Conservation (phyloP, 1,140 invertebrate genomes). For the Carcinoscorpius rotundicauda region DNA sequence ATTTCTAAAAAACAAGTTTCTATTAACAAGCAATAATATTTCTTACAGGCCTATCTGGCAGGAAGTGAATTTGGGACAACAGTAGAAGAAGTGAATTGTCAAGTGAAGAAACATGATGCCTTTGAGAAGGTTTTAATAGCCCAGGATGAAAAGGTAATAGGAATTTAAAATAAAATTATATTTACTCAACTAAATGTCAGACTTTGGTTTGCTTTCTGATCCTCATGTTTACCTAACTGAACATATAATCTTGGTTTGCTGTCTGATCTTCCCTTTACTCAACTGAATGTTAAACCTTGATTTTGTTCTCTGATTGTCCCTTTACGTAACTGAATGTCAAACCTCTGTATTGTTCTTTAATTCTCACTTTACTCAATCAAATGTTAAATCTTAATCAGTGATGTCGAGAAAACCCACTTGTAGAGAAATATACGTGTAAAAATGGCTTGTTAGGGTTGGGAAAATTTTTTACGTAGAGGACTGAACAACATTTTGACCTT, state of each 20-base stretch:
- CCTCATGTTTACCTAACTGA: background rate
- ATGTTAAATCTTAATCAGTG: no score
- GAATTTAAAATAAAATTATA: no score
- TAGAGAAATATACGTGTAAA: no score
- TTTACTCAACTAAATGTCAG: background rate
- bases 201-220: background rate
- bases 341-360: no score
- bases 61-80: conserved; percentile 33
- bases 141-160: conserved; percentile 64
- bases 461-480: no score
- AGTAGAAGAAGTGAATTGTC: conserved; percentile 72
- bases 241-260: background rate
- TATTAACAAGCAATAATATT: no score
- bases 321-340: no score
- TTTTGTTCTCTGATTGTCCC: background rate
- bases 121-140: conserved; percentile 72
- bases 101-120: conserved; percentile 76
- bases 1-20: no score
- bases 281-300: background rate
- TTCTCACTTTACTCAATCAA: no score
- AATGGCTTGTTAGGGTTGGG: no score
- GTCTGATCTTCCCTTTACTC: background rate
- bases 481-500: no score
- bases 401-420: no score
- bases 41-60: conserved; percentile 32